These are phyloP conservation scores for Pheosia tremula DNA, from an alignment of 2,888 invertebrate species.

Conservation along the genomic window DNA sequence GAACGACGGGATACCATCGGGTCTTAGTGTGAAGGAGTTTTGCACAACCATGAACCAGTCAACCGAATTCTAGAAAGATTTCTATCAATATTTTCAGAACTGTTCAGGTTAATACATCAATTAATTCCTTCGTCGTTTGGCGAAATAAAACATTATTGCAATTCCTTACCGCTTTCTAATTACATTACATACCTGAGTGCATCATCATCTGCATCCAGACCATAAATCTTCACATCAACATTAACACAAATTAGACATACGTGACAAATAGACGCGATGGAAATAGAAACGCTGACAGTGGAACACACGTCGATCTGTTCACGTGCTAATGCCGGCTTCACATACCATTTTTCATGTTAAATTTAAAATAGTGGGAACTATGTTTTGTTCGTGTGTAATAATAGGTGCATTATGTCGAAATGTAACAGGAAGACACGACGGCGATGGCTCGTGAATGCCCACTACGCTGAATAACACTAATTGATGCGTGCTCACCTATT, in stretches of 20 bases:
- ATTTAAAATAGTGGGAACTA: constrained; percentile 65
- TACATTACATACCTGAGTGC: constrained; percentile 13
- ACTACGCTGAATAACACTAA: constrained; percentile 6
- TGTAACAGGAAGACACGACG: constrained; percentile 27
- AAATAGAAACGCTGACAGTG: constrained; percentile 78
- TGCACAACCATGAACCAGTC: no score
- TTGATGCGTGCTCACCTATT: constrained; percentile 7
- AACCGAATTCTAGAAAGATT: no score
- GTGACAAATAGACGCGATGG: constrained; percentile 76
- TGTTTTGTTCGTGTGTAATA: constrained; percentile 39
- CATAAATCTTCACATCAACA: constrained; percentile 75
- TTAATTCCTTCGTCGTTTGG: no score
- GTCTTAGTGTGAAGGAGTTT: no score
- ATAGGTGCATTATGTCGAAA: constrained; percentile 39
- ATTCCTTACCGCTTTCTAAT: background rate
- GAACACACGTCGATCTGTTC: constrained; percentile 75
- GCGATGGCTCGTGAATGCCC: constrained; percentile 15
- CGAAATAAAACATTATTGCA: no score
- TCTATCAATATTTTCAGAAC: no score
- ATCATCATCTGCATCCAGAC: constrained; percentile 39
- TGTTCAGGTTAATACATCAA: no score
- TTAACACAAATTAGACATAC: constrained; percentile 78
- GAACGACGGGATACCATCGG: no score
- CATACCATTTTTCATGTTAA: constrained; percentile 81
- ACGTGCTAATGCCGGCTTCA: constrained; percentile 58